Base-by-base conservation (phyloP, 2,888 invertebrate genomes). In the Acanthosepion lycidas region DNA sequence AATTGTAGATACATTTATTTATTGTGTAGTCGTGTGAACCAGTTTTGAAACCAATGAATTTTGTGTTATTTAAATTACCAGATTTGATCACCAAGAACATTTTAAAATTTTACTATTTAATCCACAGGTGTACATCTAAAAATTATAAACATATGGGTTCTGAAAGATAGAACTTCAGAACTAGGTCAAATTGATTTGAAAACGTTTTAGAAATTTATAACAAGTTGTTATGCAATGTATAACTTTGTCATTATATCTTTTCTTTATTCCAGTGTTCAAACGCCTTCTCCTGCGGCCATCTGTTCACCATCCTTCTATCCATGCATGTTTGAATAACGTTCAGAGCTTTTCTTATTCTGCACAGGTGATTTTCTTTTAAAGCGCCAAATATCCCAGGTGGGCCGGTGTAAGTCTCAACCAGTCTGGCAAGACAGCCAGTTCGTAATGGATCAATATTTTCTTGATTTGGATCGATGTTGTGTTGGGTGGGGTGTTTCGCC, bases 381-480 rank as follows among this genome's bases (percentile, higher is more conserved):
- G 78, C n/a, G 33, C n/a, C 78, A 5, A 78, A 78, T 78, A n/a
- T 78, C 78, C 78, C 78, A 78, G 78, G 78, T 78, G 78, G 78
- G 3, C 15, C 3, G 23, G 15, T 78, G 78, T 9, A 15, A n/a
- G n/a, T 15, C 78, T 33, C 78, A 78, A 78, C 78, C 78, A n/a
- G 59, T 23, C 23, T 59, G 59, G 59, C 59, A 59, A 59, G 59
- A 59, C 59, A 59, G n/a, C 78, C 78, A 33, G n/a, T 78, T 78
- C 15, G 78, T 78, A 78, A 78, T 78, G n/a, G 78, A 78, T 78
- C 78, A 78, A 78, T 78, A 78, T 78, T 78, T 18, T 78, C n/a
- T 33, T 78, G 78, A 78, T 78, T 78, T n/a, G n/a, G n/a, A 78
- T 78, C n/a, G 78, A 78, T 78, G 78, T 78, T n/a, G n/a, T 78